Conservation (phyloP, 2,888 invertebrate species). For the Tanytarsus gracilentus region DNA sequence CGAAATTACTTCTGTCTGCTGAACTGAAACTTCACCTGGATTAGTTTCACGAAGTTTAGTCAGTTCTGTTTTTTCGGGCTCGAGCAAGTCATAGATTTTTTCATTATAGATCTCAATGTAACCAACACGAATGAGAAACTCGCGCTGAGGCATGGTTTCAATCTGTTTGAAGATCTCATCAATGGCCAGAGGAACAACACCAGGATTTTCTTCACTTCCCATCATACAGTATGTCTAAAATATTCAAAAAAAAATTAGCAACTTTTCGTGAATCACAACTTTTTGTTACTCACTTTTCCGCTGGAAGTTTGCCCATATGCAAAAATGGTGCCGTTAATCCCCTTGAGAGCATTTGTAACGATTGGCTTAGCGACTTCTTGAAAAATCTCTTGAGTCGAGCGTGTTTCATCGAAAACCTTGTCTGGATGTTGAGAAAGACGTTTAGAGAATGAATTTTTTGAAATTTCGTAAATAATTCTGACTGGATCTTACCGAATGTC, state of each 20-base stretch:
- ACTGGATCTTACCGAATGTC: constrained; percentile 46
- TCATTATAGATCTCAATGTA: constrained; percentile 88
- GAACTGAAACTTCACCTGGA: constrained; percentile 49
- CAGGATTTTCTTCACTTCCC: constrained; percentile 58
- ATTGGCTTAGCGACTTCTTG: constrained; percentile 60
- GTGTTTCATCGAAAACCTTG: constrained; percentile 56
- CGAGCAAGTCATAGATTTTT: constrained; percentile 65
- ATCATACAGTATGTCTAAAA: constrained; percentile 66
- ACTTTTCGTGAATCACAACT: not conserved
- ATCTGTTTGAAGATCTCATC: constrained; percentile 61
- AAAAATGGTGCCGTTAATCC: constrained; percentile 80
- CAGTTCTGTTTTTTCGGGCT: constrained; percentile 50
- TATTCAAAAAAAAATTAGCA: not conserved
- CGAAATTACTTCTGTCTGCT: constrained; percentile 53
- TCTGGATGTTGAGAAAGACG: constrained; percentile 47
- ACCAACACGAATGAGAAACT: constrained; percentile 72
- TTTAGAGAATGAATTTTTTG: no score
- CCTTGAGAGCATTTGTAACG: constrained; percentile 59
- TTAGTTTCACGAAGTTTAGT: constrained; percentile 53
- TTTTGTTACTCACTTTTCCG: constrained; percentile 42
- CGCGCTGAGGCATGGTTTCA: constrained; percentile 52
- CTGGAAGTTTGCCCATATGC: constrained; percentile 89
- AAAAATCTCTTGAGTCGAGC: constrained; percentile 55
- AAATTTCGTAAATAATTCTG: no score
- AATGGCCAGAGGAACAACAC: constrained; percentile 66